Percentiles rank a stretch among this genome's conserved stretches.
Evolutionary conservation across 2,888 invertebrate genomes (phyloP).

Genomic region (Volucella inflata): DNA sequence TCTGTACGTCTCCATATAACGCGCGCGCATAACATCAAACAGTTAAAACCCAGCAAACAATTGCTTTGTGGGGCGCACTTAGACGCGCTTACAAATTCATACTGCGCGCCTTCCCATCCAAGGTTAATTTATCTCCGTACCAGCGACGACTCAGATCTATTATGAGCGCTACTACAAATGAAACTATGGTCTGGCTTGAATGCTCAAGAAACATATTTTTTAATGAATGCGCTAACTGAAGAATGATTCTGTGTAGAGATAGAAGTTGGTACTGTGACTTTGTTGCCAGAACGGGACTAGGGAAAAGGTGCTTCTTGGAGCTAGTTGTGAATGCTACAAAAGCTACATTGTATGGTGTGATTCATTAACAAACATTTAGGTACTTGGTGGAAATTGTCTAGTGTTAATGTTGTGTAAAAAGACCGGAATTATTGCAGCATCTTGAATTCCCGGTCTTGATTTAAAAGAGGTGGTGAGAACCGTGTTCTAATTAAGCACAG

Average conservation of each 20-base stretch:
- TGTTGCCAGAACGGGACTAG: slow-evolving; percentile 30
- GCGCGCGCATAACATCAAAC: slow-evolving; percentile 30
- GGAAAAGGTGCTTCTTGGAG: slow-evolving; percentile 1
- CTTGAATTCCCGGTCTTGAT: too few relatives aligned
- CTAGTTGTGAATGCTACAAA: slow-evolving; percentile 37
- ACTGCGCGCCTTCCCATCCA: slow-evolving; percentile 47
- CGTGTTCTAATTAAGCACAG: too few relatives aligned
- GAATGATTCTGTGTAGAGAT: slow-evolving; percentile 31
- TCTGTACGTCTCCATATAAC: not conserved
- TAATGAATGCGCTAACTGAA: slow-evolving; percentile 13
- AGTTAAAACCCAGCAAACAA: slow-evolving; percentile 28
- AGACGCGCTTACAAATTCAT: too few relatives aligned
- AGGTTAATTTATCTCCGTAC: slow-evolving; percentile 58
- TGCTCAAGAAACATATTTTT: slow-evolving; percentile 30
- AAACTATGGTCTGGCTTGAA: slow-evolving; percentile 55
- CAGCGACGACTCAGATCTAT: slow-evolving; percentile 57
- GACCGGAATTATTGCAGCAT: too few relatives aligned
- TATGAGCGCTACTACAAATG: slow-evolving; percentile 49
- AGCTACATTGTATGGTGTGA: slow-evolving; percentile 24
- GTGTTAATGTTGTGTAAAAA: too few relatives aligned
- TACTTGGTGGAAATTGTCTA: too few relatives aligned
- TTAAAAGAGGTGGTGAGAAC: too few relatives aligned
- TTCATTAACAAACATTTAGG: not conserved
- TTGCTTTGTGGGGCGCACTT: slow-evolving; percentile 31
- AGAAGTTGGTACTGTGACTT: not conserved